Conservation (phyloP, 2,113 vertebrate species). For the Leptosomus discolor region DNA sequence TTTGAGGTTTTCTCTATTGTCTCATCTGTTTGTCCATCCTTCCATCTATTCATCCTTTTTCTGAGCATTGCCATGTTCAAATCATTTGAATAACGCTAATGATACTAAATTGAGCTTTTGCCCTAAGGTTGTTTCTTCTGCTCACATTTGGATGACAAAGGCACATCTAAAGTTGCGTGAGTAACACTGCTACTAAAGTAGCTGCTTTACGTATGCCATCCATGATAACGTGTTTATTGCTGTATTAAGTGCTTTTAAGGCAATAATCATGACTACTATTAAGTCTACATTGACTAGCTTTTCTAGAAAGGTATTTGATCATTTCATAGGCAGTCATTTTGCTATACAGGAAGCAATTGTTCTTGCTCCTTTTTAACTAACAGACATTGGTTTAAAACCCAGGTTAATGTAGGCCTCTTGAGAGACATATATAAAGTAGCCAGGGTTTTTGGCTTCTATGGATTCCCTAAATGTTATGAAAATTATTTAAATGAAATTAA, state of each 20-base stretch:
- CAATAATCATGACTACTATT: not conserved
- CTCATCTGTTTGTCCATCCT: not conserved
- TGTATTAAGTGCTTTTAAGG: slow-evolving; percentile 32
- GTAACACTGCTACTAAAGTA: not conserved
- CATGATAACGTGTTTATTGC: slow-evolving; percentile 15
- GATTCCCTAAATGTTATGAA: not conserved
- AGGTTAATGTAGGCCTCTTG: not conserved
- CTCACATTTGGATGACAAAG: slow-evolving; percentile 33
- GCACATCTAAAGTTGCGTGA: slow-evolving; percentile 19
- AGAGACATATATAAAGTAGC: not conserved
- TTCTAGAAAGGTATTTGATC: not conserved
- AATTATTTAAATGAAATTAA: not conserved
- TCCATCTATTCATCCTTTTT: not conserved
- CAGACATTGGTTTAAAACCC: not conserved
- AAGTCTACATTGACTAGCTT: not conserved
- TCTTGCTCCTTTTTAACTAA: not conserved
- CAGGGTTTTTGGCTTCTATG: not conserved
- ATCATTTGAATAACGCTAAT: not conserved
- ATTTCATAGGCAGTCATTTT: not conserved
- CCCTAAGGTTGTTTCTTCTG: not conserved
- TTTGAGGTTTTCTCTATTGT: not conserved
- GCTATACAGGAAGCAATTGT: not conserved
- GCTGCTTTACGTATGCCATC: not conserved
- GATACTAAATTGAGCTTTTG: not conserved
- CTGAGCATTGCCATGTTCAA: not conserved